phyloP scores from a whole-genome alignment of 1,140 invertebrate genomes.

The Drosophila elegans region DNA sequence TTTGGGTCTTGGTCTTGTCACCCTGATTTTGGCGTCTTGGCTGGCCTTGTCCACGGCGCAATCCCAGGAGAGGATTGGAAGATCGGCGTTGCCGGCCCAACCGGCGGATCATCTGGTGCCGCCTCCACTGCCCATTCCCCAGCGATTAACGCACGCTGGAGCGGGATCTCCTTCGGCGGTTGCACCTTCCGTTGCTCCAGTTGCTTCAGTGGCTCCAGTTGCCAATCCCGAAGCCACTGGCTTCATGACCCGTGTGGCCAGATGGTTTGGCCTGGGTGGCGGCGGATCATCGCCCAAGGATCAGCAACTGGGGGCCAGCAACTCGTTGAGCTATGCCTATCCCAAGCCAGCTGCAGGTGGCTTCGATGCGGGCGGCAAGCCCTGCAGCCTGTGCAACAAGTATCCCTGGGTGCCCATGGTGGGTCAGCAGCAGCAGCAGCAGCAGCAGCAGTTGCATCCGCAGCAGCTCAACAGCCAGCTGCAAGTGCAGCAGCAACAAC shows the following conservation, averaged over 20 bases:
- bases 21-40: slow-evolving; percentile 27
- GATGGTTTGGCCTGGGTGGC: slow-evolving; percentile 80
- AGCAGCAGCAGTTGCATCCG: slow-evolving; percentile 30
- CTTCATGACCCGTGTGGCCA: slow-evolving; percentile 77
- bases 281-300: slow-evolving; percentile 44
- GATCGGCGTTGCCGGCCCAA: slow-evolving; percentile 39
- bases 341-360: slow-evolving; percentile 64
- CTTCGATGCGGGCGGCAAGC: slow-evolving; percentile 70
- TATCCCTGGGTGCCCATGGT: slow-evolving; percentile 91
- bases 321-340: slow-evolving; percentile 63
- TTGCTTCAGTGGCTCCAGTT: neutral
- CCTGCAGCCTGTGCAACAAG: slow-evolving; percentile 90
- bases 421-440: slow-evolving; percentile 62
- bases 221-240: slow-evolving; percentile 43
- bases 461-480: slow-evolving; percentile 7
- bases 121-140: slow-evolving; percentile 60
- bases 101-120: slow-evolving; percentile 77
- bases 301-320: slow-evolving; percentile 55
- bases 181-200: neutral
- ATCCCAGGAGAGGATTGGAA: neutral
- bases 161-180: slow-evolving; percentile 21
- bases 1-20: slow-evolving; percentile 12
- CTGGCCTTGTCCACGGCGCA: slow-evolving; percentile 15
- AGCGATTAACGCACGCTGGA: slow-evolving; percentile 49
- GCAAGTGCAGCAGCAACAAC: slow-evolving; percentile 18